phyloP scores from a whole-genome alignment of 1,140 invertebrate species.

The Agrilus planipennis region DNA sequence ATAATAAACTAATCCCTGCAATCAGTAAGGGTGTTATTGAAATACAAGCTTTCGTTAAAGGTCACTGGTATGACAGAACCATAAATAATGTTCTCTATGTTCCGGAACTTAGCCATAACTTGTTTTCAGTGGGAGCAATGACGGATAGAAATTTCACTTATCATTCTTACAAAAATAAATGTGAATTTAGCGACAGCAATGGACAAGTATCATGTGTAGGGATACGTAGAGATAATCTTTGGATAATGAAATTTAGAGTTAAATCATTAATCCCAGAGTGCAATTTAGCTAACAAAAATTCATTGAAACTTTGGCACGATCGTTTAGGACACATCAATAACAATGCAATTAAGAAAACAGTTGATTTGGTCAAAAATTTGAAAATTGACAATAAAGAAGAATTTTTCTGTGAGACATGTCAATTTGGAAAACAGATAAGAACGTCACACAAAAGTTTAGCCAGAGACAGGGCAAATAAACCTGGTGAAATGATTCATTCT shows the following conservation, averaged over 20 bases:
- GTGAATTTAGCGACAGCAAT: slow-evolving; percentile 7
- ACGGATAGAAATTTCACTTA: slow-evolving; percentile 6
- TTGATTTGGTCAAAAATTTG: no score
- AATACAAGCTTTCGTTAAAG: slow-evolving; percentile 10
- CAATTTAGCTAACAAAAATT: no score
- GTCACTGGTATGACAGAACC: slow-evolving; percentile 6
- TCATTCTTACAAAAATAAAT: slow-evolving; percentile 6
- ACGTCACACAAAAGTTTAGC: neutral
- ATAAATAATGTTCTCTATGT: slow-evolving; percentile 9
- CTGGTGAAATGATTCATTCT: slow-evolving; percentile 22
- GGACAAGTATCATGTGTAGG: slow-evolving; percentile 10
- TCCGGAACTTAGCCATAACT: slow-evolving; percentile 4
- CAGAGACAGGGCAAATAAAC: slow-evolving; percentile 6
- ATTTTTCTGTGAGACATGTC: slow-evolving; percentile 29
- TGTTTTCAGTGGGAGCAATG: slow-evolving; percentile 12
- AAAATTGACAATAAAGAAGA: slow-evolving; percentile 5
- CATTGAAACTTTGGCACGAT: no score
- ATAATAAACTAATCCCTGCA: slow-evolving; percentile 15
- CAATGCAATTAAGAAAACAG: no score
- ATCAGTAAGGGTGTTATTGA: slow-evolving; percentile 16
- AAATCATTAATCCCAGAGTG: no score
- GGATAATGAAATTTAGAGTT: slow-evolving; percentile 11
- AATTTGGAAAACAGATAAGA: slow-evolving; percentile 6
- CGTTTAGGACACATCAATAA: no score
- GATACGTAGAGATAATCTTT: slow-evolving; percentile 5